Evolutionary conservation across 2,797 vertebrate genomes (phyloP), one percentile per base, ranked within the genome.

Genomic region (Distichodus sexfasciatus): DNA sequence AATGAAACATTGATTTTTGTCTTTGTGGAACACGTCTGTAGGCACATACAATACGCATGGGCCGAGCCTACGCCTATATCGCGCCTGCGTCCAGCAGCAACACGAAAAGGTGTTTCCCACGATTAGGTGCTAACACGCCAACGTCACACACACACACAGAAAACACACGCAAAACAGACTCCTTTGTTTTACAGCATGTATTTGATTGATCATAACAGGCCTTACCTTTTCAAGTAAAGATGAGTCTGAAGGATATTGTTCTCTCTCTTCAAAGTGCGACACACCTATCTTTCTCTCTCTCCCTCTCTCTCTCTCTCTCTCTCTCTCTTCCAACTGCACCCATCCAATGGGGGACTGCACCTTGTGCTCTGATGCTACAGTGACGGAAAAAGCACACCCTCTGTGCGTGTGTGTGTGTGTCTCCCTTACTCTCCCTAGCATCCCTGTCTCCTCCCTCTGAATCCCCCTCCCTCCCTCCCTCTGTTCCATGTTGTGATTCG

Each of bases 311-410:
- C 21, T 57, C 38, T 76, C 51, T 71, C 41, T 55, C 35, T 68
- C 33, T 41, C 11, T 47, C 40, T 59, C 29, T 47, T 40, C 7
- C n/a, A 28, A n/a, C 29, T 33, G 46, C 47, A 40, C 35, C 11
- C 15, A 48, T 35, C 72, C 69, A 61, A 15, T 79, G 59, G 61
- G 51, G 55, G 58, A 53, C 38, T 50, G 57, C 61, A 66, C 43
- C 73, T 73, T 28, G 35, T 71, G 47, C 46, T 14, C 48, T 70
- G 78, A 80, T 80, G 72, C 78, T 80, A 75, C 78, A 80, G 75
- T 77, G 78, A 76, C 72, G 57, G 47, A 74, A 50, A 75, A 63
- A 71, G 73, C 44, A 55, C 69, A 59, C 72, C 48, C 63, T 65
- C 64, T 55, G 54, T 54, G 40, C 35, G 65, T 66, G 31, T 51